These are phyloP conservation scores for Drosophila suboccidentalis DNA, from an alignment of 2,888 invertebrate genomes.

Conservation along the genomic window DNA sequence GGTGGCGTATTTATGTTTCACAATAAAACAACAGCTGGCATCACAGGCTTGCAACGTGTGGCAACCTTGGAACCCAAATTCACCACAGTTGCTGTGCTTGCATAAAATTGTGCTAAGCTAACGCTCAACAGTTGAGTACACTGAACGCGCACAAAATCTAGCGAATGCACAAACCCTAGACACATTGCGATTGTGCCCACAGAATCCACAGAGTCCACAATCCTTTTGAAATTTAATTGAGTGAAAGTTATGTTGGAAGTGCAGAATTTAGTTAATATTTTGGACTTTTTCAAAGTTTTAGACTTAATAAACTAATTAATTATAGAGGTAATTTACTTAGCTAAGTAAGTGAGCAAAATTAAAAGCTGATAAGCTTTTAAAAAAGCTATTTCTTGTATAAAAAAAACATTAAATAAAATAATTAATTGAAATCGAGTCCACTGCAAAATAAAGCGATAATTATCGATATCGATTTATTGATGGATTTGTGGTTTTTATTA, in stretches of 20 bases:
- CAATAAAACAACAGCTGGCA: neutral
- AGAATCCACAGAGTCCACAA: neutral
- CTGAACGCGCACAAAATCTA: neutral
- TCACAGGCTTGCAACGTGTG: neutral
- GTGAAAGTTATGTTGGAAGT: neutral
- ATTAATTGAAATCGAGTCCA: neutral
- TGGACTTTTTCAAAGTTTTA: no score
- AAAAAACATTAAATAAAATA: neutral
- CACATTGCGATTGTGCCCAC: neutral
- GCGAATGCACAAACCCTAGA: neutral
- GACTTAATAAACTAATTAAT: neutral
- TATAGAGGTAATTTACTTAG: neutral
- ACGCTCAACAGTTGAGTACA: neutral
- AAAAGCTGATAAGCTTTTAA: neutral
- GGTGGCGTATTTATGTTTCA: neutral
- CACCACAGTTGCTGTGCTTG: neutral
- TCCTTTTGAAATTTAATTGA: neutral
- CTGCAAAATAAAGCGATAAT: neutral
- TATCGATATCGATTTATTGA: neutral
- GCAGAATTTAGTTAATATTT: neutral
- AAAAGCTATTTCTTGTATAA: neutral
- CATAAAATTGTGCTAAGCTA: neutral
- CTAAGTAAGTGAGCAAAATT: neutral
- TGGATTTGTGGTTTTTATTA: neutral
- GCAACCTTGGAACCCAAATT: constrained; percentile 11